A percentile compares a stretch with the other conserved stretches of the same genome.
Evolutionary conservation across 1,140 invertebrate species (phyloP).

Genomic region (Pachypeltis micranthus): DNA sequence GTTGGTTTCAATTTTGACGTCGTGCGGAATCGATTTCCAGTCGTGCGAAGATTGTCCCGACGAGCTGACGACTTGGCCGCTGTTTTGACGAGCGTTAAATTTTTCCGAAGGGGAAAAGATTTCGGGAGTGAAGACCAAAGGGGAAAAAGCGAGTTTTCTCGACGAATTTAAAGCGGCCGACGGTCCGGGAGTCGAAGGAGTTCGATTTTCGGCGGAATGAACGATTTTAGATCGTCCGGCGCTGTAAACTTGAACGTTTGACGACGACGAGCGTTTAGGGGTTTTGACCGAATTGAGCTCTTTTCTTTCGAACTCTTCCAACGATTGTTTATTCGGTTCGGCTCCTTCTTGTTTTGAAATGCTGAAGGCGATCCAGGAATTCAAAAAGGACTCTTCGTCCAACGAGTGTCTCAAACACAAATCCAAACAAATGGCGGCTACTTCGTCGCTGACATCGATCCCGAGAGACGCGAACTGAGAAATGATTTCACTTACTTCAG

Average conservation of each 20-base stretch:
- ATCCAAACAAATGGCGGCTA: background rate
- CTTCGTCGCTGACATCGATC: background rate
- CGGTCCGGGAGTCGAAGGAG: background rate
- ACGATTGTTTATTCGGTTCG: background rate
- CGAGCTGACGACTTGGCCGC: conserved; percentile 38
- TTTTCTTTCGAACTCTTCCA: conserved; percentile 2
- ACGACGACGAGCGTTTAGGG: background rate
- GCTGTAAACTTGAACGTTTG: background rate
- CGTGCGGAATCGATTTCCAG: conserved; percentile 36
- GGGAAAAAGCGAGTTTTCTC: conserved; percentile 23
- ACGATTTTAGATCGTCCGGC: background rate
- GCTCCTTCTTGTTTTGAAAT: background rate
- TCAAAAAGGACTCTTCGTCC: background rate
- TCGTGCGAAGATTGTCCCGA: conserved; percentile 30
- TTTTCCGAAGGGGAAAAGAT: conserved; percentile 39
- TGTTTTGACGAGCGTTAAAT: conserved; percentile 42
- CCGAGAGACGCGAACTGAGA: background rate
- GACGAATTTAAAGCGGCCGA: background rate
- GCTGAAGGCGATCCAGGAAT: conserved; percentile 8
- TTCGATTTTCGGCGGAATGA: background rate
- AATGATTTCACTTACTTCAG: background rate
- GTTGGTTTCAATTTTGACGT: conserved; percentile 13
- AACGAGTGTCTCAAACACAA: conserved; percentile 2
- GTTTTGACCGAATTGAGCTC: background rate
- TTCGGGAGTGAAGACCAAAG: conserved; percentile 25